Percentiles rank a stretch among this genome's conserved stretches.
phyloP scores from a whole-genome alignment of 1,140 invertebrate species.

The Brachionus sp. region DNA sequence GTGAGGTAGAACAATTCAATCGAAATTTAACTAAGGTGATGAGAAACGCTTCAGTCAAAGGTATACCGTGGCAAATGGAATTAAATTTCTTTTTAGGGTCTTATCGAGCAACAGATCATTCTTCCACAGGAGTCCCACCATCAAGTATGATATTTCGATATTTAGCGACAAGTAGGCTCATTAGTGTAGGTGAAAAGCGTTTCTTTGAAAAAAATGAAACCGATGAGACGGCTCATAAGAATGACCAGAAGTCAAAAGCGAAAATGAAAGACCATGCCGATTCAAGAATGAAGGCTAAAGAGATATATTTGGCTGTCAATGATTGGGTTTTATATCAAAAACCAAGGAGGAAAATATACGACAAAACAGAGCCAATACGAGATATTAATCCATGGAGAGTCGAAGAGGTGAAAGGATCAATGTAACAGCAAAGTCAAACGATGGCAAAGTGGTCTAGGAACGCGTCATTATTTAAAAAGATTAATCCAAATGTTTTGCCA shows the following conservation, averaged over 20 bases:
- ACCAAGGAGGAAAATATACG: too few relatives aligned
- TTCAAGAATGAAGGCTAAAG: background rate
- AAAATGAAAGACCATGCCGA: background rate
- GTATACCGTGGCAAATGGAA: constrained; percentile 13
- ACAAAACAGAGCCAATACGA: background rate
- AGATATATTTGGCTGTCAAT: background rate
- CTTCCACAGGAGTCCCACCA: constrained; percentile 28
- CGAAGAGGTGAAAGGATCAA: background rate
- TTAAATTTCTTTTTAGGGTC: background rate
- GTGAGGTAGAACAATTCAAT: constrained; percentile 46
- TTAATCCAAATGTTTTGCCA: background rate
- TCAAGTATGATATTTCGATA: background rate
- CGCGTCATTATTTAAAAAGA: background rate
- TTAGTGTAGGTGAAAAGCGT: background rate
- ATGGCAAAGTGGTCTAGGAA: background rate
- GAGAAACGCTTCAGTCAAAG: constrained; percentile 1
- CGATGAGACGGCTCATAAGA: background rate
- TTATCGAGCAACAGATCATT: constrained; percentile 39
- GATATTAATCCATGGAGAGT: background rate
- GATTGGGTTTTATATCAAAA: too few relatives aligned
- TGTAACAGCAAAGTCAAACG: background rate
- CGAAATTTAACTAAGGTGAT: constrained; percentile 21
- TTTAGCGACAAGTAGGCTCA: background rate
- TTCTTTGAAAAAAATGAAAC: background rate
- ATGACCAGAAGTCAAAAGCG: background rate